phyloP scores from a whole-genome alignment of 64 coral and sea anemone genomes.

The Actinia equina region DNA sequence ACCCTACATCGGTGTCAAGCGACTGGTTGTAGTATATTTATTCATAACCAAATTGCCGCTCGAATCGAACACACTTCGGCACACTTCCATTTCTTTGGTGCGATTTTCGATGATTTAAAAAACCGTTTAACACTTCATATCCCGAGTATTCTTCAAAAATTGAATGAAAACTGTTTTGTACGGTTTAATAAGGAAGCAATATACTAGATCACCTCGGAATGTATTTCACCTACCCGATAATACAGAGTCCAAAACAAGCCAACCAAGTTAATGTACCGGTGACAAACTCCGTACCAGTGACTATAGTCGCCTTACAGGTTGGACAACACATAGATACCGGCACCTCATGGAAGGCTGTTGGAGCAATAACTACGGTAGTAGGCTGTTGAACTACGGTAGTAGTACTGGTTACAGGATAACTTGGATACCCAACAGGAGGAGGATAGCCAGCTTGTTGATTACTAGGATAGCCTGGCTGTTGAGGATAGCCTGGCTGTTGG shows the following conservation, averaged over 20 bases:
- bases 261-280: slow-evolving; percentile 91
- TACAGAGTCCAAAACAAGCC: slow-evolving; percentile 79
- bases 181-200: neutral
- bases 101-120: too few relatives aligned
- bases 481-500: too few relatives aligned
- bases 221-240: slow-evolving; percentile 69
- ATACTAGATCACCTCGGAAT: too few relatives aligned
- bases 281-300: slow-evolving; percentile 63
- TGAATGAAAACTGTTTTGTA: neutral
- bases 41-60: too few relatives aligned
- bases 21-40: too few relatives aligned
- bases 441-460: slow-evolving; percentile 49
- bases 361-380: slow-evolving; percentile 20
- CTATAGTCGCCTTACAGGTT: slow-evolving; percentile 62
- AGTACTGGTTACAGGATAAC: slow-evolving; percentile 70
- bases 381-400: slow-evolving; percentile 68
- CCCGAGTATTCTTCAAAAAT: too few relatives aligned
- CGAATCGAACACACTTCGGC: too few relatives aligned
- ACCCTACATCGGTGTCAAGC: too few relatives aligned
- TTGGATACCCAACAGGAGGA: slow-evolving; percentile 39
- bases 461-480: slow-evolving; percentile 42
- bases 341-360: slow-evolving; percentile 44
- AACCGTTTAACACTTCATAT: too few relatives aligned
- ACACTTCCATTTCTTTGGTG: too few relatives aligned
- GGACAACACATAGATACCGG: slow-evolving; percentile 81